Evolutionary conservation across 2,888 invertebrate genomes (phyloP), one percentile per base, ranked within the genome.

Genomic region (Agrotis puta): DNA sequence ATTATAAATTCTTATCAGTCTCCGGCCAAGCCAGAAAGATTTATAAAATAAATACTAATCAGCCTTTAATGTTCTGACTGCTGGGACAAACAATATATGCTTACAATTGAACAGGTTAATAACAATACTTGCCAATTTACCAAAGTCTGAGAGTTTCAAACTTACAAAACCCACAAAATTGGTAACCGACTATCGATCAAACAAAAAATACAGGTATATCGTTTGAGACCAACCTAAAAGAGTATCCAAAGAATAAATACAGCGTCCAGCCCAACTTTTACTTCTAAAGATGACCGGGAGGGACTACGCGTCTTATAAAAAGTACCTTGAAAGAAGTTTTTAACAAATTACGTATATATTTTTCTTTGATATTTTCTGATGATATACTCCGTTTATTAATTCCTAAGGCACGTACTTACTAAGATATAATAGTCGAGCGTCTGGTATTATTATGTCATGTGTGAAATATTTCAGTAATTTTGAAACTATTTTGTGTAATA

Each of bases 371-470:
- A 66, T 59, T 64, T 63, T 53, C 24, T 39, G 27, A 45, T 50
- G 16, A 66, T 45, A 72, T 77, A 62, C 43, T 3, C n/a, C 39
- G 56, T 11, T 70, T 78, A 70, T 74, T 61, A 63, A 80, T 64
- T 73, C 58, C n/a, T 48, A 48, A 48, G 27, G 33, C 53, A 53
- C 22, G 20, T 20, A 27, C 16, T 39, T 1, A 39, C 39, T 39
- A 2, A 39, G 39, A n/a, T 54, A n/a, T 47, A 43, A 67, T 43
- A 45, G n/a, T 16, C n/a, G 3, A 54, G 9, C 22, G n/a, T 48
- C 2, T 47, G n/a, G 53, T 54, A n/a, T 48, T 54, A 18, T 27
- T 43, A 50, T 6, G 11, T 53, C 16, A 73, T n/a, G 24, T 2
- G 50, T n/a, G 20, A 50, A 48, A 20, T 39, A 51, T 51, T 72